Evolutionary conservation across 2,888 invertebrate genomes (phyloP), one percentile per base, ranked within the genome.

Genomic region (Petrolisthes cinctipes): DNA sequence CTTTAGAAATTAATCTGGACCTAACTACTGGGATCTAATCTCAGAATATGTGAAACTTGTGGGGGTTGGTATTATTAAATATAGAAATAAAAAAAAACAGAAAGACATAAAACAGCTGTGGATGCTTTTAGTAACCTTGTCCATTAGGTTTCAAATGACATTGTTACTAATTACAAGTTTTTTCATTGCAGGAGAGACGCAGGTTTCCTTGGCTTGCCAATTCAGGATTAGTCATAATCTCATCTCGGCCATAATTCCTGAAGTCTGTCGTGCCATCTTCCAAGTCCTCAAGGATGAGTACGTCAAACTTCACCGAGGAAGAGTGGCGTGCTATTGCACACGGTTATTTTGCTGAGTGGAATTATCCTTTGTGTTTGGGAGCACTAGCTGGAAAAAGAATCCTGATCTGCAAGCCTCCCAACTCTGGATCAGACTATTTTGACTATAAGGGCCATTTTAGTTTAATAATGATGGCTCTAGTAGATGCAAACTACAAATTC

Each of bases 361-460:
- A 85, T 68, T 85, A 79, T 53, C 79, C 85, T 9, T 61, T 37
- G 51, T 79, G 79, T n/a, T 37, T 79, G 20, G 85, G 78, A 3
- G 23, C 85, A 5, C 51, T 81, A 6, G 80, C 71, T 81, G 80
- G 80, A n/a, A 80, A 85, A 57, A 23, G 73, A 3, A 23, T 85
- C 4, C 56, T 80, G 7, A 37, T 56, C 20, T 37, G 68, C 20
- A 79, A 68, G n/a, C 80, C 71, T 14, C 80, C 66, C 14, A 56
- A 80, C 1, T 54, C 54, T 53, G 85, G 85, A 5, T 85, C 79
- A 51, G 78, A 78, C 51, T 61, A 54, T 53, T 84, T 51, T 75
- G 80, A 80, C 54, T 80, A 85, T n/a, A 80, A 85, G 17, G 80
- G 23, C 23, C 54, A 80, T 51, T 53, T 66, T 17, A 80, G 71